phyloP scores from a whole-genome alignment of 2,113 vertebrate genomes.

The Rhombomys opimus region DNA sequence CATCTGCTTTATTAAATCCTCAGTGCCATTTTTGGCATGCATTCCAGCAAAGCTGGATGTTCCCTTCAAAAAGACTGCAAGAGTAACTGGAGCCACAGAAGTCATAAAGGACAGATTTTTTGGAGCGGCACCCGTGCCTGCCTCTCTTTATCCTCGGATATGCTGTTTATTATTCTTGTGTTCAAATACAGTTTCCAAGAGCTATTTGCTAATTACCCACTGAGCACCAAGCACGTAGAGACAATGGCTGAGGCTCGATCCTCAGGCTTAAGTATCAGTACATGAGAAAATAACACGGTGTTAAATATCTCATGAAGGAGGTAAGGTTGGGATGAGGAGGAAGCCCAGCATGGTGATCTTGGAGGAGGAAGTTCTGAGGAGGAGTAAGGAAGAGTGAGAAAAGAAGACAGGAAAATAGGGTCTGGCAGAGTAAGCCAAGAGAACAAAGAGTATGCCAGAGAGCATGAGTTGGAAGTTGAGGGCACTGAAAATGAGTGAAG shows the following conservation, averaged over 20 bases:
- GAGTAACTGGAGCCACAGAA: background rate
- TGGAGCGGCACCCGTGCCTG: background rate
- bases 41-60: background rate
- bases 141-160: background rate
- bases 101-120: background rate
- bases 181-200: background rate
- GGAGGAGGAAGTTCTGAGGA: background rate
- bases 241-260: background rate
- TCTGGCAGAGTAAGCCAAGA: background rate
- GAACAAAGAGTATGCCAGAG: fast-evolving
- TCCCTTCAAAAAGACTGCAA: constrained; percentile 16
- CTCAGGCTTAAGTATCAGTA: background rate
- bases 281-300: background rate
- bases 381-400: background rate
- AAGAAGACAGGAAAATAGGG: background rate
- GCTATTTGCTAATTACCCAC: background rate
- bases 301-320: background rate
- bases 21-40: background rate
- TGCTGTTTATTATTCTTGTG: constrained; percentile 3
- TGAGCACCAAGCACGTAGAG: background rate
- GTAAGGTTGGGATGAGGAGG: background rate
- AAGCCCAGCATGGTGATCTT: background rate
- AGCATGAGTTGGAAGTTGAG: background rate
- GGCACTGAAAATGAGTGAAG: background rate
- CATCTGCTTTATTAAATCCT: constrained; percentile 37